A percentile compares a stretch with the other conserved stretches of the same genome.
phyloP scores from a whole-genome alignment of 2,888 invertebrate genomes.

The Odontomyia ornata region DNA sequence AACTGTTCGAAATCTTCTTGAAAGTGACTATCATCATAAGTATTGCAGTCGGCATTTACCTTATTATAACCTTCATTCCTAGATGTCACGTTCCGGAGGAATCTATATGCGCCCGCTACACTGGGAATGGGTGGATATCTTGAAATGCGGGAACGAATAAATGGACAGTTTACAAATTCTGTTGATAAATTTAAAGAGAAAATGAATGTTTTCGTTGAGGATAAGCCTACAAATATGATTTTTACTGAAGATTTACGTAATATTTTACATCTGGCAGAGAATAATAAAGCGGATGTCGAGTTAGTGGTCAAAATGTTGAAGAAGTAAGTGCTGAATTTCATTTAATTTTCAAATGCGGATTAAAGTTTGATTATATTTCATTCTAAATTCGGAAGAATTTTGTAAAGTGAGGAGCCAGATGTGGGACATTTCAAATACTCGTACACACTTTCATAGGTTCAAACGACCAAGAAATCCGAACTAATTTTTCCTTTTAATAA shows the following conservation, averaged over 20 bases:
- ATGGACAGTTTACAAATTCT: slow-evolving; percentile 71
- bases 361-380: too few species aligned
- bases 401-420: too few species aligned
- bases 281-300: slow-evolving; percentile 69
- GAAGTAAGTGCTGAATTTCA: slow-evolving; percentile 69
- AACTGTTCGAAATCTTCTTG: background rate
- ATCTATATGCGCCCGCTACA: slow-evolving; percentile 22
- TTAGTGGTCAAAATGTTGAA: slow-evolving; percentile 75
- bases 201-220: slow-evolving; percentile 72
- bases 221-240: slow-evolving; percentile 70
- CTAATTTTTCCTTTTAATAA: too few species aligned
- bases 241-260: slow-evolving; percentile 88
- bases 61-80: slow-evolving; percentile 5
- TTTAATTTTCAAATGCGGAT: background rate
- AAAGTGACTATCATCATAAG: background rate
- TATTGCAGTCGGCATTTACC: background rate
- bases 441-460: too few species aligned
- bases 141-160: slow-evolving; percentile 66
- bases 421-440: too few species aligned
- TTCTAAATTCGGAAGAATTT: too few species aligned
- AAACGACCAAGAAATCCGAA: too few species aligned
- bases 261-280: slow-evolving; percentile 76
- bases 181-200: slow-evolving; percentile 74
- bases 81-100: slow-evolving; percentile 37
- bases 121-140: slow-evolving; percentile 73